Base-by-base conservation (phyloP, 1,140 invertebrate genomes). In the Dryas iulia region DNA sequence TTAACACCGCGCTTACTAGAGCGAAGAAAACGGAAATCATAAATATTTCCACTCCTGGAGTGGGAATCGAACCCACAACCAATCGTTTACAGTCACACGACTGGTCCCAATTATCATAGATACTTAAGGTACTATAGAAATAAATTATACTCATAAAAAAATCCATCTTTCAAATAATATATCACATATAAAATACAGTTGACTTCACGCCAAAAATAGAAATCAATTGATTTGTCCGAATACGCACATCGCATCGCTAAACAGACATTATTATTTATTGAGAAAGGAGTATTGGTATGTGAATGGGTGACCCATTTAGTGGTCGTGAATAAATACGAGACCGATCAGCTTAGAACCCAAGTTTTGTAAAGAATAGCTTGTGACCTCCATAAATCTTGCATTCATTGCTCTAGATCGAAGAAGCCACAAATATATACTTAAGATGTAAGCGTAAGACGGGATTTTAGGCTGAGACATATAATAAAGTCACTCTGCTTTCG, bases 361-460 rank as follows among this genome's bases (percentile, higher is more conserved):
- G 62, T 66, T 70, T 67, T 71, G 73, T 74, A 67, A 72, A 73
- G 81, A 82, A 78, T 77, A 77, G 71, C 78, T 77, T 72, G 75
- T 76, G 76, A 84, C 82, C 82, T 73, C 83, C 71, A 84, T 86
- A 84, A 86, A 86, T 86, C 84, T 83, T 77, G 59, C 61, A 73
- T 83, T 77, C 76, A 71, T 78, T 73, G 78, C 72, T 71, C 12
- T 72, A 74, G 77, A 72, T 76, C 79, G 74, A 73, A 72, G 71
- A 79, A 81, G 76, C 72, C 74, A 77, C 74, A 72, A 77, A 65
- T 31, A 54, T 60, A 24, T 59, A 63, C 18, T n/a, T 47, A 73
- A 80, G 66, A 47, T 14, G 75, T 26, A 71, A 69, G 65, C 31
- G 6, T 24, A 24, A 33, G 28, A 33, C 18, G 39, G n/a, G 66